phyloP scores from a whole-genome alignment of 1,140 invertebrate genomes.

The Nebria ingens region DNA sequence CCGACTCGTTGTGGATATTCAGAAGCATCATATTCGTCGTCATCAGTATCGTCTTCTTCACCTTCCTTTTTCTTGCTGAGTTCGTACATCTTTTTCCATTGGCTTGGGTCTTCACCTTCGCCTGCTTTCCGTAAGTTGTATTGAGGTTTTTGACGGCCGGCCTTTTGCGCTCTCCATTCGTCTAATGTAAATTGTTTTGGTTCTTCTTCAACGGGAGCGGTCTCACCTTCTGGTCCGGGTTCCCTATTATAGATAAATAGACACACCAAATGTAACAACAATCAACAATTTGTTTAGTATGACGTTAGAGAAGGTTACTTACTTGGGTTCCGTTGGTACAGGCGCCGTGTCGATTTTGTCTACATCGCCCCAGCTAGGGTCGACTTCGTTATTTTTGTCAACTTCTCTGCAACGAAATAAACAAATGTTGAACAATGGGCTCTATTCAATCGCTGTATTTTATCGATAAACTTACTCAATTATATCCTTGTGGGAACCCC shows the following conservation, averaged over 20 bases:
- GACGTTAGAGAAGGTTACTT: conserved; percentile 14
- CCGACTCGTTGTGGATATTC: conserved; percentile 81
- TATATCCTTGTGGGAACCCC: conserved; percentile 88
- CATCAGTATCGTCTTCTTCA: conserved; percentile 45
- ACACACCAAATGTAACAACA: conserved; percentile 10
- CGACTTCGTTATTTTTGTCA: conserved; percentile 26
- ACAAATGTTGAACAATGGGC: too few relatives aligned
- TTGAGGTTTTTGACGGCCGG: conserved; percentile 62
- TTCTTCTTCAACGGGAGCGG: conserved; percentile 56
- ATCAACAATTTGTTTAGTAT: background rate
- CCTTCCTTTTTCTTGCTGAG: conserved; percentile 70
- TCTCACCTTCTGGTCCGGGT: conserved; percentile 37
- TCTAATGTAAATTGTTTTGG: conserved; percentile 74
- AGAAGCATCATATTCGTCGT: conserved; percentile 62
- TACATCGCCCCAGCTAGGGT: conserved; percentile 34
- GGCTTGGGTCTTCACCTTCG: conserved; percentile 79
- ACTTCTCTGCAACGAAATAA: conserved; percentile 27
- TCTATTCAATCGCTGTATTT: too few relatives aligned
- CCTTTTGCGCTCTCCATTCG: conserved; percentile 75
- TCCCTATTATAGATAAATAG: conserved; percentile 23
- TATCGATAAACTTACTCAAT: conserved; percentile 52
- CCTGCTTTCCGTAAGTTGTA: conserved; percentile 86
- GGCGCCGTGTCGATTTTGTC: conserved; percentile 38
- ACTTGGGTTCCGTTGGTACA: conserved; percentile 27
- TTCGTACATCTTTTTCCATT: conserved; percentile 88